These are phyloP conservation scores for Bubo bubo DNA, from an alignment of 2,113 vertebrate genomes.

Conservation along the genomic window DNA sequence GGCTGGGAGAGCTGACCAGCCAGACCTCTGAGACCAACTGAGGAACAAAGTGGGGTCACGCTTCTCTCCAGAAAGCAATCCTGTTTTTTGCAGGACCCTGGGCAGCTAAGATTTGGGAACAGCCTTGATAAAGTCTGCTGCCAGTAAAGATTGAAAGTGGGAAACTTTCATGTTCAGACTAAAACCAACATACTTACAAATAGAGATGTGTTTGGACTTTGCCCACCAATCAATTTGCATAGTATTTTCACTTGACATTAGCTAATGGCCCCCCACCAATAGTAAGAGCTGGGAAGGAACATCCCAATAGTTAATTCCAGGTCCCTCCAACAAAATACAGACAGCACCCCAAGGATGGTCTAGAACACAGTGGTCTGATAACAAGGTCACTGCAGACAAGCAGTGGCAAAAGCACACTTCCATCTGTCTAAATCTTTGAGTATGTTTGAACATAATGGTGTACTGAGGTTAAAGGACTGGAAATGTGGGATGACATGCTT, in stretches of 20 bases:
- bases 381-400: not conserved
- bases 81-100: not conserved
- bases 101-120: not conserved
- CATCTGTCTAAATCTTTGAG: not conserved
- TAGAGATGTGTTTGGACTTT: not conserved
- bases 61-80: not conserved
- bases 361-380: not conserved
- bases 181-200: not conserved
- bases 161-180: not conserved
- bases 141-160: not conserved
- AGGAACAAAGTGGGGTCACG: not conserved
- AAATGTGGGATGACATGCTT: slow-evolving; percentile 16
- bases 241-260: not conserved
- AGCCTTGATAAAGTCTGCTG: not conserved
- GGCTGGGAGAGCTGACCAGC: not conserved
- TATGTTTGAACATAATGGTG: not conserved
- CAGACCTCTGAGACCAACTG: not conserved
- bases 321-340: not conserved
- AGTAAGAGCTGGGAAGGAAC: not conserved
- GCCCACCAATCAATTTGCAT: not conserved
- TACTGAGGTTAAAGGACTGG: not conserved
- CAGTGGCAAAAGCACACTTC: not conserved
- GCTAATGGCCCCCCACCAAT: not conserved
- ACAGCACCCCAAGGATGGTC: not conserved
- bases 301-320: not conserved